Base-by-base conservation (phyloP, 2,888 invertebrate species). In the Sicus ferrugineus region DNA sequence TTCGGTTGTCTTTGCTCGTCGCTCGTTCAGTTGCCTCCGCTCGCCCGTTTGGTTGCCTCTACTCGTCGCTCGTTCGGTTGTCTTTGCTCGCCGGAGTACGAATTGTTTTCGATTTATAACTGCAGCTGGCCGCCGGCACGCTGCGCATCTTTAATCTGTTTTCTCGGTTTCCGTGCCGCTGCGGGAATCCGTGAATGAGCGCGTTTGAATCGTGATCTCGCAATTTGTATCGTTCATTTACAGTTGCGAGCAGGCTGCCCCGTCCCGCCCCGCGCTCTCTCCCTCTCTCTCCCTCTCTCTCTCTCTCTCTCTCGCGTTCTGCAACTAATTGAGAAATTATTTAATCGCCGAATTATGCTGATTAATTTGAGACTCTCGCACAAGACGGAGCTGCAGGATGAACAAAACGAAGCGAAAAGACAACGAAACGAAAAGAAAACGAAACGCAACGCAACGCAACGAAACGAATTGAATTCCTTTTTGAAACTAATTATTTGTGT, bases 151-250 rank as follows among this genome's bases (percentile, higher is more conserved):
- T 28, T 28, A 48, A 26, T 63, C 48, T 63, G 48, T 46, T 28
- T 48, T 30, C 19, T 30, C 30, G 54, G 28, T 54, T 16, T 38
- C 11, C n/a, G n/a, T n/a, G n/a, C n/a, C 42, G 46, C 54, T 38
- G 54, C 21, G 21, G 31, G 21, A 50, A 66, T 54, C 65, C 52
- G 56, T 66, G 65, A 66, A 66, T 56, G 65, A 66, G 42, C 54
- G 56, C 38, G 46, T n/a, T n/a, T 38, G 54, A 23, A 50, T 66
- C 65, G 65, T 52, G 65, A 65, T 52, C 65, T 34, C 19, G 67
- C 23, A 67, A 58, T 67, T 67, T 67, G 28, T 66, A 42, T 38
- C 66, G 28, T 66, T 66, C 66, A 56, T n/a, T 46, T 66, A 30
- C 66, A 66, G 38, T 56, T 58, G 66, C 56, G 64, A 34, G 21